Conservation (phyloP, 2,113 vertebrate species). For the Parus major region DNA sequence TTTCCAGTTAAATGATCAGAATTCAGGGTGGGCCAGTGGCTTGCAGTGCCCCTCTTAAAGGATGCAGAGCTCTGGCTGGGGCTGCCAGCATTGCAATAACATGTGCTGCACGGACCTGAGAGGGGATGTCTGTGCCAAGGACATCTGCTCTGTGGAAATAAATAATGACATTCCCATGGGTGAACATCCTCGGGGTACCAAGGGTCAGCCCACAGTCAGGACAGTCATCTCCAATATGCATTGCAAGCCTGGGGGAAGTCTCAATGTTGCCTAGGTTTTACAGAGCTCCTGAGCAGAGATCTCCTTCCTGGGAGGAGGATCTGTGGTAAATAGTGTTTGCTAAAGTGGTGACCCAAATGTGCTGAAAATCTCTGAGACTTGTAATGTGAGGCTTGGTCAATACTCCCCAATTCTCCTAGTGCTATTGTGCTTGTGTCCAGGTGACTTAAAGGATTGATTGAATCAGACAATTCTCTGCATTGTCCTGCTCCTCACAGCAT, state of each 20-base stretch:
- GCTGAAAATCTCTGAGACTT: neutral
- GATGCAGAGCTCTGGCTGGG: neutral
- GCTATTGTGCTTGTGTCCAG: neutral
- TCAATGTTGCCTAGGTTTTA: rapidly evolving
- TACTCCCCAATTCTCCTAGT: neutral
- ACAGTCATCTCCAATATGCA: neutral
- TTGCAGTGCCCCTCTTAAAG: rapidly evolving
- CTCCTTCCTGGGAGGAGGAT: neutral
- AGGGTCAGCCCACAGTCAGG: neutral
- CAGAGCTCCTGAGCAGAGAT: neutral
- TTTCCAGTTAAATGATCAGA: neutral
- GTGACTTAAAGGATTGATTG: neutral
- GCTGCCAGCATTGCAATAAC: neutral
- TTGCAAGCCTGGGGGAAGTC: neutral
- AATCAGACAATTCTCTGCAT: neutral
- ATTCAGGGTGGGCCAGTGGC: neutral
- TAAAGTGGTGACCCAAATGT: neutral
- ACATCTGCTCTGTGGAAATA: neutral
- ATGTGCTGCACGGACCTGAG: neutral
- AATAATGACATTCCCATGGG: neutral
- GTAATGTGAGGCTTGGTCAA: neutral
- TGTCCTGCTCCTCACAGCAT: neutral
- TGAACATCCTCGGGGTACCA: neutral
- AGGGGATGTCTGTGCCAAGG: neutral
- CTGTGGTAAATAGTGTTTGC: neutral